Evolutionary conservation across 2,797 vertebrate genomes (phyloP).

Genomic region (Alectoris magna): DNA sequence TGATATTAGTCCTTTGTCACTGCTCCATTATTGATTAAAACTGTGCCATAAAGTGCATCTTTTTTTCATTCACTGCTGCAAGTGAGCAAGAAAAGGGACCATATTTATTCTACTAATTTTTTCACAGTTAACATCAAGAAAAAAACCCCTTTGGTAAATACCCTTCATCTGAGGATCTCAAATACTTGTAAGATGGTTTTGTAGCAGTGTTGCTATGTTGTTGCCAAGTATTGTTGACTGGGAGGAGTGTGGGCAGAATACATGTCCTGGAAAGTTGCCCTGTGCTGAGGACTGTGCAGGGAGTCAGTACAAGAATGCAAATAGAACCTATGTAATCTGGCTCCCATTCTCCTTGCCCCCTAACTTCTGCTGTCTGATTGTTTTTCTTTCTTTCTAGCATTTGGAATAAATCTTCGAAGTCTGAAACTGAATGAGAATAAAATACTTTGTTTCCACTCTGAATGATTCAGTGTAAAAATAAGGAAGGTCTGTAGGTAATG

Average conservation of each 20-base stretch:
- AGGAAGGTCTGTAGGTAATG: not conserved
- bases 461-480: not conserved
- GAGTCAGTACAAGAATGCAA: not conserved
- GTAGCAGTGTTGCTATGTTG: not conserved
- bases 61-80: not conserved
- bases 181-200: not conserved
- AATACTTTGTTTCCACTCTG: not conserved
- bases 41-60: not conserved
- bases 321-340: not conserved
- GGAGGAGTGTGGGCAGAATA: not conserved
- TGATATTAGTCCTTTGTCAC: conserved; percentile 22
- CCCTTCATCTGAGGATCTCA: not conserved
- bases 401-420: not conserved
- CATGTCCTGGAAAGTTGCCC: not conserved
- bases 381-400: not conserved
- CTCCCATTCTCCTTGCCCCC: not conserved
- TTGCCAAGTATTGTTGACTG: not conserved
- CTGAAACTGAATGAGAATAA: not conserved
- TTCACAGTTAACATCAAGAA: not conserved
- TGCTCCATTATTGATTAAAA: not conserved
- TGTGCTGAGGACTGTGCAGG: not conserved
- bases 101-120: conserved; percentile 17
- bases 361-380: too few relatives aligned
- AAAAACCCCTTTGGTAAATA: not conserved
- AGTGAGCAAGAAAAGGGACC: not conserved